Base-by-base conservation (phyloP, 2,797 vertebrate species). In the Sardinella longiceps region DNA sequence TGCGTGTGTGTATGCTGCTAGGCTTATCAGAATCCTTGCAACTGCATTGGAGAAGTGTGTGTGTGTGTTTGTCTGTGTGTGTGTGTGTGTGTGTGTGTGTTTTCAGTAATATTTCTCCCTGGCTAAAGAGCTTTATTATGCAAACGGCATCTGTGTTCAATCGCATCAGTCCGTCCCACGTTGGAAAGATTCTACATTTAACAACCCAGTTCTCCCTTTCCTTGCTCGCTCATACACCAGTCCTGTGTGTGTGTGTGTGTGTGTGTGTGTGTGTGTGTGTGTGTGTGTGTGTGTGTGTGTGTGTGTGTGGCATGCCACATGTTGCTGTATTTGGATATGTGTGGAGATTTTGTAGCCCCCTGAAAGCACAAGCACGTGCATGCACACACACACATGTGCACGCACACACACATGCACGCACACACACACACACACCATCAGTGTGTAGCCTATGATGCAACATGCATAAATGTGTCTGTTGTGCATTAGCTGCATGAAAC, bases 91-190 rank as follows among this genome's bases (percentile, higher is more conserved):
- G 60, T 66, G 60, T 11, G 12, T 12, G 33, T 1, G 12, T 28
- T 33, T 70, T 33, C 14, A 37, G 14, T 74, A 20, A 37, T 37
- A 15, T 37, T 3, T 33, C 30, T 74, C 30, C 30, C 66, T 74
- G 66, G 15, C 63, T 70, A 0, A 70, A 70, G 63, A 70, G 63
- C 33, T 74, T 74, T 74, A 39, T 87, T 82, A 14, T 4, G 20
- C 70, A 80, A 81, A 56, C 58, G 46, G 58, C 84, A 81, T 87
- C 84, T 70, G 60, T 37, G 80, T 82, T 83, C 14, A 30, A 30
- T 28, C 3, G 63, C 14, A 33, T 30, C 14, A 74, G 66, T 15
- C 11, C 15, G 63, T 15, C 2, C 60, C 60, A 28, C 63, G 37
- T 70, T 28, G 63, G 28, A 70, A 18, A 70, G 28, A 15, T 1